Conservation (phyloP, 1,140 invertebrate genomes). For the Reticulitermes speratus region DNA sequence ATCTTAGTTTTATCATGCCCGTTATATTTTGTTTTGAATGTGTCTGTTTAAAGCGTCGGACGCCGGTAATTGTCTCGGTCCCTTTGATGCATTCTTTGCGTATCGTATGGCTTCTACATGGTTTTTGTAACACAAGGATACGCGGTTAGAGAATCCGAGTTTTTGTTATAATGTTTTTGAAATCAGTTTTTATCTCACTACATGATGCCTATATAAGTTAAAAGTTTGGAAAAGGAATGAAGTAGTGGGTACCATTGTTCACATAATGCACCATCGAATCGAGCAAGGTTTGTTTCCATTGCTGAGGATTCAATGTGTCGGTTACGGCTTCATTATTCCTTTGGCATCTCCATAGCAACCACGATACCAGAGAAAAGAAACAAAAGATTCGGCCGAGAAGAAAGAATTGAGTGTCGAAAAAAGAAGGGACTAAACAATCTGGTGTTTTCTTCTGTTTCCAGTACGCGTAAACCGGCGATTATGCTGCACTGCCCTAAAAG, state of each 20-base stretch:
- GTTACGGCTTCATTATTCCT: conserved; percentile 7
- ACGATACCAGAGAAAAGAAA: neutral
- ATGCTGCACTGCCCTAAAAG: neutral
- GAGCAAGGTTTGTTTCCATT: neutral
- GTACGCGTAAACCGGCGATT: neutral
- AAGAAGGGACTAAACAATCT: conserved; percentile 1
- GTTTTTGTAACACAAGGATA: neutral
- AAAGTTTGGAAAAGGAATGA: conserved; percentile 18
- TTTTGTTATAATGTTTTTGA: conserved; percentile 14
- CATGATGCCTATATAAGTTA: conserved; percentile 13
- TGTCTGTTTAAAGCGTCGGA: neutral
- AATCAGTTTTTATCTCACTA: neutral
- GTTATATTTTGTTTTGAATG: neutral
- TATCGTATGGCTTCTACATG: neutral
- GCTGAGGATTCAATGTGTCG: conserved; percentile 6
- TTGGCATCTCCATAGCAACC: conserved; percentile 6
- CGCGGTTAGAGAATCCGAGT: neutral
- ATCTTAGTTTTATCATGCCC: too few species aligned
- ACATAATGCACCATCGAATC: neutral
- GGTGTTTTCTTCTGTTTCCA: neutral
- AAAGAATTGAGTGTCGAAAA: conserved; percentile 7
- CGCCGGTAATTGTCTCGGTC: neutral
- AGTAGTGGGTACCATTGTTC: neutral
- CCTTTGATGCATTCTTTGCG: conserved; percentile 8
- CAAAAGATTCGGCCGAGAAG: neutral